Conservation (phyloP, 2,888 invertebrate genomes). For the Epinotia ramella region DNA sequence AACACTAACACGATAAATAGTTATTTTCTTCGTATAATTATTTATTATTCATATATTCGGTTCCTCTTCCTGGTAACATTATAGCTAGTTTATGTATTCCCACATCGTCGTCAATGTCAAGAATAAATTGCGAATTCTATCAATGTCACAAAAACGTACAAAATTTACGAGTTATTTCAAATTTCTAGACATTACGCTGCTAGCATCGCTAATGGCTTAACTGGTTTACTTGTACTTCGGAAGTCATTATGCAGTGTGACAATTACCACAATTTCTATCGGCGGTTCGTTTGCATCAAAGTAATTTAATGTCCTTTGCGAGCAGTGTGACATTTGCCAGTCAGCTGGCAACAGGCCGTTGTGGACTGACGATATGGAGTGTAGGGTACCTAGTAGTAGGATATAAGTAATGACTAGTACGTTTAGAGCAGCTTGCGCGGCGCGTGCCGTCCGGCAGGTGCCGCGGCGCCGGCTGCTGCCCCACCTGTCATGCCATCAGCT, state of each 20-base stretch:
- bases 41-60: constrained; percentile 38
- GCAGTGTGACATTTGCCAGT: constrained; percentile 55
- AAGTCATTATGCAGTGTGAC: constrained; percentile 33
- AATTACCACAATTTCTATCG: constrained; percentile 44
- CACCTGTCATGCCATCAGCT: constrained; percentile 83
- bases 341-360: constrained; percentile 62
- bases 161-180: neutral
- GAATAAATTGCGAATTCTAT: constrained; percentile 16
- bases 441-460: constrained; percentile 76
- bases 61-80: constrained; percentile 33
- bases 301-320: constrained; percentile 48
- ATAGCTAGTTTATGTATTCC: constrained; percentile 24
- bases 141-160: neutral
- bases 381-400: constrained; percentile 9
- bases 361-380: constrained; percentile 9
- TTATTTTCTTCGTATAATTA: constrained; percentile 21
- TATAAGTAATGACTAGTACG: constrained; percentile 43
- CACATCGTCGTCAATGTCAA: constrained; percentile 26
- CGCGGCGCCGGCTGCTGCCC: constrained; percentile 74
- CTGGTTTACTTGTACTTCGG: constrained; percentile 18
- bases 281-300: constrained; percentile 51
- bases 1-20: constrained; percentile 5
- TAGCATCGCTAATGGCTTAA: neutral
- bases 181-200: neutral
- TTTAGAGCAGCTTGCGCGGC: constrained; percentile 77